phyloP scores from a whole-genome alignment of 2,888 invertebrate genomes.

The Alloscopus bannaensis region DNA sequence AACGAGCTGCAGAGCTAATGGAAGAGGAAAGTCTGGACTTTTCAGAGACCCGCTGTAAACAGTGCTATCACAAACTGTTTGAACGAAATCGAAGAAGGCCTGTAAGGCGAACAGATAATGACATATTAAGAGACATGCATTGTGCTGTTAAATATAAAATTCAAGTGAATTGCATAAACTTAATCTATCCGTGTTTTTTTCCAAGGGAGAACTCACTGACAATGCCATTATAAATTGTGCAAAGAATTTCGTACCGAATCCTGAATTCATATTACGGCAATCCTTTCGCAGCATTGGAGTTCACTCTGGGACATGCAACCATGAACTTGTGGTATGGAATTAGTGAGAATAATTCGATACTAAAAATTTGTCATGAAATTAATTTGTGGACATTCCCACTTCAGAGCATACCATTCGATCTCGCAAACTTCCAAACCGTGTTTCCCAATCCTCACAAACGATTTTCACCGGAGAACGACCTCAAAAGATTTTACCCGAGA shows the following conservation, averaged over 20 bases:
- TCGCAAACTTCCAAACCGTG: background rate
- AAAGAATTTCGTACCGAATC: constrained; percentile 24
- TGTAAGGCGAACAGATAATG: too few relatives aligned
- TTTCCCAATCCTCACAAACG: background rate
- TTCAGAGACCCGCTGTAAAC: constrained; percentile 13
- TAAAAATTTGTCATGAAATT: background rate
- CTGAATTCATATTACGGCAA: background rate
- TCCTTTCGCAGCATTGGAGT: constrained; percentile 19
- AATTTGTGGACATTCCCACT: background rate
- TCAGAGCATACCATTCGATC: constrained; percentile 2
- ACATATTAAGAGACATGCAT: background rate
- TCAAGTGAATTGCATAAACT: background rate
- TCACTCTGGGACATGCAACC: constrained; percentile 20
- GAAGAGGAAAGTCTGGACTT: constrained; percentile 13
- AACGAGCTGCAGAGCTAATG: constrained; percentile 20
- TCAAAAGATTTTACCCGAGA: constrained; percentile 1
- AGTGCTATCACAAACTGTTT: constrained; percentile 22
- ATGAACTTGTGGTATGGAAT: constrained; percentile 10
- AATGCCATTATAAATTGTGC: constrained; percentile 22
- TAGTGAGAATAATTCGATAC: background rate
- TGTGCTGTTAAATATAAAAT: background rate
- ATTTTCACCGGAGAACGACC: constrained; percentile 13
- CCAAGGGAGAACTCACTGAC: constrained; percentile 19
- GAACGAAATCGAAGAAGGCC: background rate
- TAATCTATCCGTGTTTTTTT: too few relatives aligned